Conservation (phyloP, 2,888 invertebrate species). For the Nudaria mundana region DNA sequence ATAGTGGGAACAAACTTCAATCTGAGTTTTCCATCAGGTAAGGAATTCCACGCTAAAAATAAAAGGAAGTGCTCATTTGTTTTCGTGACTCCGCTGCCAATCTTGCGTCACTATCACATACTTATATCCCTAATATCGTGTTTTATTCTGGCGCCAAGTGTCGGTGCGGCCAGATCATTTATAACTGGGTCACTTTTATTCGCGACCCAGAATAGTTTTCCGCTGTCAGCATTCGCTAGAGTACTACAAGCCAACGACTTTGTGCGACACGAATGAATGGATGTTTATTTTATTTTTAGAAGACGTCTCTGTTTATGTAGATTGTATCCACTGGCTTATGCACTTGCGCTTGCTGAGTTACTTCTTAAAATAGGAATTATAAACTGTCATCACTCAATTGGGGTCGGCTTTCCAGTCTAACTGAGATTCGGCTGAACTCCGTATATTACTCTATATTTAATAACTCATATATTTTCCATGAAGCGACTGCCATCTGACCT, state of each 20-base stretch:
- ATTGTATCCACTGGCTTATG: constrained; percentile 18
- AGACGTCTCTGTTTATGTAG: constrained; percentile 34
- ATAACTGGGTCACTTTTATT: constrained; percentile 64
- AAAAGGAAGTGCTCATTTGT: constrained; percentile 13
- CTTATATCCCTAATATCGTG: constrained; percentile 16
- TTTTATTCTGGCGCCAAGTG: constrained; percentile 36
- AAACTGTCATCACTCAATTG: too few species aligned
- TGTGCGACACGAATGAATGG: constrained; percentile 41
- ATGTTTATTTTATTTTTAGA: constrained; percentile 44
- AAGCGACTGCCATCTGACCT: too few species aligned
- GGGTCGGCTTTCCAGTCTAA: too few species aligned
- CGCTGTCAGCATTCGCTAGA: constrained; percentile 51
- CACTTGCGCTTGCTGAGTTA: constrained; percentile 10
- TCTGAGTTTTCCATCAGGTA: too few species aligned
- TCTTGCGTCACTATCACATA: constrained; percentile 13
- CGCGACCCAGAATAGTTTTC: constrained; percentile 53
- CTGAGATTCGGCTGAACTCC: too few species aligned
- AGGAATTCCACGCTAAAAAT: too few species aligned
- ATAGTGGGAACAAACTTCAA: too few species aligned
- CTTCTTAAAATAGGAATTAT: too few species aligned
- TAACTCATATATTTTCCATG: too few species aligned
- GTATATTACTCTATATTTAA: too few species aligned
- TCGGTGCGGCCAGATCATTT: constrained; percentile 50
- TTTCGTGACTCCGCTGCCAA: constrained; percentile 22
- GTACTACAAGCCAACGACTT: constrained; percentile 37